Conservation (phyloP, 1,140 invertebrate genomes). For the Vanessa tameamea region DNA sequence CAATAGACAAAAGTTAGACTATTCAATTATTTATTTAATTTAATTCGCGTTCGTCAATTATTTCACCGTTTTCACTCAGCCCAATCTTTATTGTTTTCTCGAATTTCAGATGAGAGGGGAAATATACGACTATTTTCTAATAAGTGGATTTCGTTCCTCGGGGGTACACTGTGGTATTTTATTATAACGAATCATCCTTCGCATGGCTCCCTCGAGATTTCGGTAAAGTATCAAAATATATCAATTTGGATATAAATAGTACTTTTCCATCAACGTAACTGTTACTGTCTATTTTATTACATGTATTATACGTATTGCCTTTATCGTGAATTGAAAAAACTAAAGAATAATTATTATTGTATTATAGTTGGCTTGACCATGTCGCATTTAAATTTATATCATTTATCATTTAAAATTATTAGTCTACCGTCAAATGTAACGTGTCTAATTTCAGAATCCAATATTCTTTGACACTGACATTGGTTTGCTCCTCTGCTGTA, state of each 20-base stretch:
- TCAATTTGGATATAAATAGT: constrained; percentile 23
- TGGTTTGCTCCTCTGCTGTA: too few relatives aligned
- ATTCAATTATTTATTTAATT: constrained; percentile 29
- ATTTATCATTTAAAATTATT: too few relatives aligned
- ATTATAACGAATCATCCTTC: constrained; percentile 30
- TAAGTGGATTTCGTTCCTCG: constrained; percentile 23
- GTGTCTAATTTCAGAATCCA: too few relatives aligned
- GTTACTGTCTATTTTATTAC: constrained; percentile 3
- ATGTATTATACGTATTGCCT: not conserved
- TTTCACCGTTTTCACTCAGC: constrained; percentile 3
- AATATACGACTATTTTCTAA: constrained; percentile 27
- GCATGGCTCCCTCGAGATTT: constrained; percentile 10
- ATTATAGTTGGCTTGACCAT: too few relatives aligned
- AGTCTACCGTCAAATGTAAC: too few relatives aligned
- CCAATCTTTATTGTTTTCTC: constrained; percentile 27
- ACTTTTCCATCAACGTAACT: not conserved
- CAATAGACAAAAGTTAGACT: constrained; percentile 18
- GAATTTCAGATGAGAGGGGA: constrained; percentile 14
- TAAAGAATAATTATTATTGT: too few relatives aligned
- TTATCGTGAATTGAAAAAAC: too few relatives aligned
- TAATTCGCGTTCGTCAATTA: constrained; percentile 19
- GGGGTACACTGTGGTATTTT: constrained; percentile 22
- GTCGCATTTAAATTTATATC: too few relatives aligned
- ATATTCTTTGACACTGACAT: too few relatives aligned
- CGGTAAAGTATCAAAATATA: constrained; percentile 28